Conservation (phyloP, 2,113 vertebrate species). For the Megaptera novaeangliae region DNA sequence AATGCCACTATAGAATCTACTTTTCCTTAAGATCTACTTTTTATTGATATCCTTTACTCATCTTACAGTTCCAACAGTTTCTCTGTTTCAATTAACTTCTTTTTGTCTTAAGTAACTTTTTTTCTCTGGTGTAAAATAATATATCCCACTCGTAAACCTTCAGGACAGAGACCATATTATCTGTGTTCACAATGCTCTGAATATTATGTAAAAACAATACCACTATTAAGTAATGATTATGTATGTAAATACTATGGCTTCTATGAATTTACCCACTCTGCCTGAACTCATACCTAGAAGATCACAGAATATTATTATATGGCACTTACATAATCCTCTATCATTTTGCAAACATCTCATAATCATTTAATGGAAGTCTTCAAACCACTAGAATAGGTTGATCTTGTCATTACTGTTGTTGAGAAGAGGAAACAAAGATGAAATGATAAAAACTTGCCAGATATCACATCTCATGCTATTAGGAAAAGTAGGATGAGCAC, state of each 20-base stretch:
- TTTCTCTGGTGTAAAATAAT: not conserved
- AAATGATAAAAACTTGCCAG: not conserved
- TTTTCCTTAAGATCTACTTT: constrained; percentile 18
- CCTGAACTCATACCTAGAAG: not conserved
- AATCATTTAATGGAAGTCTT: constrained; percentile 18
- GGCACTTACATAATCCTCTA: not conserved
- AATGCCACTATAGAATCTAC: not conserved
- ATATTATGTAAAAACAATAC: not conserved
- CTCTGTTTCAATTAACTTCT: not conserved
- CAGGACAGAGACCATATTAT: not conserved
- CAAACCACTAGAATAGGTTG: constrained; percentile 22
- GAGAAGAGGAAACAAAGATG: constrained; percentile 13
- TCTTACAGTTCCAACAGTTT: not conserved
- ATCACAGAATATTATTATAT: not conserved
- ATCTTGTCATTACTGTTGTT: not conserved
- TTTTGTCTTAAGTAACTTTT: not conserved
- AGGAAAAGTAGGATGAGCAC: not conserved
- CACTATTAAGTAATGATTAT: not conserved
- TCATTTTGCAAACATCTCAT: constrained; percentile 34
- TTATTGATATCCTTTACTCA: not conserved
- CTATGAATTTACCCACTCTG: not conserved
- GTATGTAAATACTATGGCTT: not conserved
- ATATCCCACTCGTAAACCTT: not conserved
- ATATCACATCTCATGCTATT: not conserved
- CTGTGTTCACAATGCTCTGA: not conserved